Percentiles rank a stretch among this genome's conserved stretches.
phyloP scores from a whole-genome alignment of 2,888 invertebrate genomes.

The Hirtodrosophila duncani region DNA sequence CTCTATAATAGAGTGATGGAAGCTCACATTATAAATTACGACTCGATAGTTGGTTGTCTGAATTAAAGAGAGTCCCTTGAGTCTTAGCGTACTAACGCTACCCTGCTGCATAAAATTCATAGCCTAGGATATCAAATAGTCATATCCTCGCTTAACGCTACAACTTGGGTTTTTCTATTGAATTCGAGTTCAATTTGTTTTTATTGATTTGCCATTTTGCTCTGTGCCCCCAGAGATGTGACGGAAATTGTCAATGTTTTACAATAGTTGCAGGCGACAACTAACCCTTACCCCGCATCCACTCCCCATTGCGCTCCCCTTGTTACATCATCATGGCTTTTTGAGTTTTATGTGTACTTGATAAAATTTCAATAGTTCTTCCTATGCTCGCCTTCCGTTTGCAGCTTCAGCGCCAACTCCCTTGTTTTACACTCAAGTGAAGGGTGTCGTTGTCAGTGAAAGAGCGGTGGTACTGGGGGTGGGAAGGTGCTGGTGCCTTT shows the following conservation, averaged over 20 bases:
- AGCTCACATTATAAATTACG: too few species aligned
- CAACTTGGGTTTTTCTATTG: conserved; percentile 57
- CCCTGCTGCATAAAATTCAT: too few species aligned
- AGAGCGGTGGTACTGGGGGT: conserved; percentile 28
- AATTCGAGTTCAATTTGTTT: conserved; percentile 75
- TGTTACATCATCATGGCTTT: conserved; percentile 65
- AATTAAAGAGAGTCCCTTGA: too few species aligned
- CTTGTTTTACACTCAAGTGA: too few species aligned
- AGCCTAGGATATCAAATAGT: too few species aligned
- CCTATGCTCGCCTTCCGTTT: neutral
- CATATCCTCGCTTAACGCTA: too few species aligned
- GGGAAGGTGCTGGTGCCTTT: too few species aligned
- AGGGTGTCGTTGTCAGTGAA: too few species aligned
- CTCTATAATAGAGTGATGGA: too few species aligned
- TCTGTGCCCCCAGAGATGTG: conserved; percentile 67
- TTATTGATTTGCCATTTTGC: conserved; percentile 76
- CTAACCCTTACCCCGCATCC: neutral
- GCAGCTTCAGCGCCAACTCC: too few species aligned
- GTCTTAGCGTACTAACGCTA: too few species aligned
- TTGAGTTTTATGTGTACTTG: conserved; percentile 71
- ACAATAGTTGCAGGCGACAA: conserved; percentile 62
- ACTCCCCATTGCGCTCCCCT: conserved; percentile 8
- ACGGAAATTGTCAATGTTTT: conserved; percentile 76
- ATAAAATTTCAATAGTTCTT: conserved; percentile 71
- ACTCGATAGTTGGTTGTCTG: too few species aligned